Evolutionary conservation across 2,888 invertebrate genomes (phyloP), one percentile per base, ranked within the genome.

Genomic region (Xestia xanthographa): DNA sequence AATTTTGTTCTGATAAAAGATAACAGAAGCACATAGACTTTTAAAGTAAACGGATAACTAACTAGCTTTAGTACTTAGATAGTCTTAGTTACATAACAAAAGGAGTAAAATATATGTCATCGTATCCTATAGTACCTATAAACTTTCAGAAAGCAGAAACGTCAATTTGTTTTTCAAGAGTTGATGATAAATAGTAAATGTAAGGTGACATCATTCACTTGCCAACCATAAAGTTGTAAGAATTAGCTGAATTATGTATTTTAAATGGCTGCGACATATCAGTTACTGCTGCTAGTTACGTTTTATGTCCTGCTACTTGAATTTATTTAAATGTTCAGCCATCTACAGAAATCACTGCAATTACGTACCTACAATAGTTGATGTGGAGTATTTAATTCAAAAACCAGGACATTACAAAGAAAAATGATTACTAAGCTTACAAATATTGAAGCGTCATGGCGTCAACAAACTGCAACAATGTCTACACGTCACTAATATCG

Each of bases 201-300:
- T 82, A 60, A 56, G 72, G 75, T 84, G 86, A 82, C 86, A 70
- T 86, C 83, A 82, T 74, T 74, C 62, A 65, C 72, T 72, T 72
- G 67, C 67, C 34, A 74, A 69, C 69, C 74, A 63, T 77, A 75
- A 76, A 83, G 68, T 79, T 77, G 60, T 58, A 70, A 73, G 76
- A 82, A 87, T 87, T 80, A 74, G 60, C 73, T 66, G 78, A 81
- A 80, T 82, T 70, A 78, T 87, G 83, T 76, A 79, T 84, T 86
- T 85, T 87, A 80, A 87, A 87, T 84, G 80, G 71, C 69, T 66
- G 66, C 73, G 60, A 80, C 88, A 82, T 86, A 87, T 87, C 86
- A 79, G 84, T 88, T 78, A 87, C 81, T 79, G 87, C 83, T 75
- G 74, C 77, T 62, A 80, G 82, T 87, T 87, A 88, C 66, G 26